A percentile compares a stretch with the other conserved stretches of the same genome.
Conservation (phyloP, 2,888 invertebrate species). For the Eupelmus urozonus region DNA sequence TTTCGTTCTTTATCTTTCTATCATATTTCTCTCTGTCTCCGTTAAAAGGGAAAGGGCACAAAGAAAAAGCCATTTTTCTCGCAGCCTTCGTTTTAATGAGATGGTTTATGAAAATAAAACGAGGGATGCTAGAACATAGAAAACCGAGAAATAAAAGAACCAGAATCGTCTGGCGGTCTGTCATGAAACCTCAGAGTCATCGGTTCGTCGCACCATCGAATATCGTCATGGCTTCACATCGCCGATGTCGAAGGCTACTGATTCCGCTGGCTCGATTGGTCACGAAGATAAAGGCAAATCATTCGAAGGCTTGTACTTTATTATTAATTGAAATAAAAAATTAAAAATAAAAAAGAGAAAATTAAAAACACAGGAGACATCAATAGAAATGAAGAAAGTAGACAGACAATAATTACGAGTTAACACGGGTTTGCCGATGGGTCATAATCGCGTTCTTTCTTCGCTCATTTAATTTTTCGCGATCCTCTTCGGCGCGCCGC, state of each 20-base stretch:
- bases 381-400: conserved; percentile 24
- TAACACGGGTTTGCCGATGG: neutral
- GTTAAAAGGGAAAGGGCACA: neutral
- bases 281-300: too few relatives aligned
- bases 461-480: neutral
- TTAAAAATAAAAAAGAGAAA: conserved; percentile 30
- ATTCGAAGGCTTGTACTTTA: neutral
- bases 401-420: conserved; percentile 2
- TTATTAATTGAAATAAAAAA: neutral
- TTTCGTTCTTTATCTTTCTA: neutral
- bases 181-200: conserved; percentile 34
- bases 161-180: conserved; percentile 2
- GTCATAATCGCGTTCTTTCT: neutral
- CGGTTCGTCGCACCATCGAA: too few relatives aligned
- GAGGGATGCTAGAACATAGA: neutral
- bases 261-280: too few relatives aligned
- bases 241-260: too few relatives aligned
- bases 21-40: conserved; percentile 12
- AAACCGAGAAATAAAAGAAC: too few relatives aligned
- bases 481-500: neutral
- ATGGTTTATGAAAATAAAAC: neutral
- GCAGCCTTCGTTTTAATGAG: neutral
- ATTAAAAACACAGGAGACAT: conserved; percentile 15
- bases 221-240: too few relatives aligned
- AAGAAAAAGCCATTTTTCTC: neutral